Percentiles rank a stretch among this genome's conserved stretches.
These are phyloP conservation scores for Rotaria magnacalcarata DNA, from an alignment of 2,888 invertebrate species.

Conservation along the genomic window DNA sequence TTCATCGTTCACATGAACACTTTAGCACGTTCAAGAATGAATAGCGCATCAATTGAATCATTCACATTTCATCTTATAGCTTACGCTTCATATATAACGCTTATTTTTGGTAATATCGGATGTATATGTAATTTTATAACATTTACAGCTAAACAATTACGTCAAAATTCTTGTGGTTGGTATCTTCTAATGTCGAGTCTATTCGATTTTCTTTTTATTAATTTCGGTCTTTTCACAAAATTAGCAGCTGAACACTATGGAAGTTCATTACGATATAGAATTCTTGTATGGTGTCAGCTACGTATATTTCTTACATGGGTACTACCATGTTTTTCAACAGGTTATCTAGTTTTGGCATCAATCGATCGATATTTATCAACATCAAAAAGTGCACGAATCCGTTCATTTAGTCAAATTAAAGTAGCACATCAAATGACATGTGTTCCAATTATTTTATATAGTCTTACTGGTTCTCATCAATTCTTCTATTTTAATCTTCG, in stretches of 20 bases:
- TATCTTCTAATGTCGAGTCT: neutral
- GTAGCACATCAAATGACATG: neutral
- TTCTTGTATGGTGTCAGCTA: neutral
- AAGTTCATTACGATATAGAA: neutral
- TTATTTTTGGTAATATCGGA: neutral
- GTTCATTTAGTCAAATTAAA: neutral
- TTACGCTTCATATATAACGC: neutral
- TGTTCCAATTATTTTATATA: neutral
- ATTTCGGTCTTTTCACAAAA: neutral
- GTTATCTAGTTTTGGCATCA: neutral
- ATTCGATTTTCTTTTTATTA: neutral
- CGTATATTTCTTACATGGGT: neutral
- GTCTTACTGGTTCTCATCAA: neutral
- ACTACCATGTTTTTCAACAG: neutral
- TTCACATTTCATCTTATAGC: neutral
- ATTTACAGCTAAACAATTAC: neutral
- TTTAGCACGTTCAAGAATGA: neutral
- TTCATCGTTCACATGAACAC: too few species aligned
- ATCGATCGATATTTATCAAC: neutral
- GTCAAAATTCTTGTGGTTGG: neutral
- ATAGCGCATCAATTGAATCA: neutral
- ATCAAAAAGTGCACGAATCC: neutral
- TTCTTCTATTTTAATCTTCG: neutral
- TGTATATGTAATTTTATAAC: constrained; percentile 9
- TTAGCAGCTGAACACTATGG: neutral